Base-by-base conservation (phyloP, 1,140 invertebrate genomes). In the Trichogramma pretiosum region DNA sequence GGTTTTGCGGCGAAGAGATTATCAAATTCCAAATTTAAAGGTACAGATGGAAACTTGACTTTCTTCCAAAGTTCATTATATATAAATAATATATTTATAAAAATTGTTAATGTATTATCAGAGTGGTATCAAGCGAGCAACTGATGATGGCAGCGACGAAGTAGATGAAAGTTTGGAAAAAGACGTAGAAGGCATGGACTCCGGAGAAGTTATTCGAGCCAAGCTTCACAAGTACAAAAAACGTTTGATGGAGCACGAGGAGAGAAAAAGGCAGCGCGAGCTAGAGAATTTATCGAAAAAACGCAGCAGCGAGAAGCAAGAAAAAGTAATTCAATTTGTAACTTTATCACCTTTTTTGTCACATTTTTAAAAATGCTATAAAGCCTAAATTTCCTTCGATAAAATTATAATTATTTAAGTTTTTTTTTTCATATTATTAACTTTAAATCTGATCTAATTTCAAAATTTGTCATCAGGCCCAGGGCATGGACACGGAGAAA, bases 221-320 rank as follows among this genome's bases (percentile, higher is more conserved):
- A 59, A 59, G 47, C 43, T 64, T 7, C 50, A 56, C 30, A 49
- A 52, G 33, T 64, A 64, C 48, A 60, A 58, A 26, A 57, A 56
- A 23, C 56, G 51, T 8, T 47, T 61, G 33, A 43, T 45, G 5
- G 50, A 60, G 21, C 53, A 58, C 19, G 53, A 56, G 21, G 46
- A 41, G 8, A 24, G 39, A 22, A 58, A 56, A 39, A 59, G 55
- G 21, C 40, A 52, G 17, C 37, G 28, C 10, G 2, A 33, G 1
- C 19, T 40, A 2, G 24, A 8, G 2, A 19, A 41, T 26, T 28
- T 28, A 17, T 2, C 30, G 3, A 49, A 39, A 9, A 21, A 28
- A 13, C 22, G 17, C 11, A 1, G 28, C 1, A 24, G 37, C n/a
- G n/a, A 46, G 4, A 24, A 37, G 1, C 23, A 3, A 10, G 16